Conservation (phyloP, 2,888 invertebrate genomes). For the Cephus runcator region DNA sequence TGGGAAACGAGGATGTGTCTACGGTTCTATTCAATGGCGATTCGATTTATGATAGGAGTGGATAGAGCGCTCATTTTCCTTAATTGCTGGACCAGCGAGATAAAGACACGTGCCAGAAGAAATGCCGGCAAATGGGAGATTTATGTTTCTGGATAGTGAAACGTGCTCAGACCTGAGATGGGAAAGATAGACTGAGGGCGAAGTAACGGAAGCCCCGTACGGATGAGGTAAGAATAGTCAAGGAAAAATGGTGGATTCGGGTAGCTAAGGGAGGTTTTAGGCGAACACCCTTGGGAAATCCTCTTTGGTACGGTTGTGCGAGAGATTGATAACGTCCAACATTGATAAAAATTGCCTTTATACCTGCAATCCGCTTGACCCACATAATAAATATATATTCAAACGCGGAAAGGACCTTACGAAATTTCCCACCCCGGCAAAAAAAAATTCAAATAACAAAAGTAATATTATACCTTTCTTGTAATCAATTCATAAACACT, state of each 20-base stretch:
- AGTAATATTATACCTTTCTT: background rate
- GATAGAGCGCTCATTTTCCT: background rate
- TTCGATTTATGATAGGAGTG: background rate
- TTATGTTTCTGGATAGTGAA: background rate
- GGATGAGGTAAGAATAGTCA: background rate
- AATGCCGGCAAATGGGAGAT: background rate
- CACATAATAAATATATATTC: background rate
- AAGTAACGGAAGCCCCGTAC: background rate
- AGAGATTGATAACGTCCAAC: slow-evolving; percentile 29
- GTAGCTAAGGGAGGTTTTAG: slow-evolving; percentile 5
- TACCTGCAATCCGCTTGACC: background rate
- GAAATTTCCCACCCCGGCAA: background rate
- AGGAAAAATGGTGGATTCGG: slow-evolving; percentile 5
- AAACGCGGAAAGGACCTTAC: background rate
- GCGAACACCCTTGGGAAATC: slow-evolving; percentile 29
- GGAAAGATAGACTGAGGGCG: background rate
- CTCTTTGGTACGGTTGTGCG: slow-evolving; percentile 17
- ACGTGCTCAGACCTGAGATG: background rate
- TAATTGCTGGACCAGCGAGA: background rate
- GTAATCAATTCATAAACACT: background rate
- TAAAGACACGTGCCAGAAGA: background rate
- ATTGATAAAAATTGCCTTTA: slow-evolving; percentile 26
- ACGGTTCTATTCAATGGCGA: background rate
- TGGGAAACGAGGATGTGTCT: background rate
- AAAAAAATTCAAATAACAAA: background rate